phyloP scores from a whole-genome alignment of 2,797 vertebrate genomes.

The Lates japonicus region DNA sequence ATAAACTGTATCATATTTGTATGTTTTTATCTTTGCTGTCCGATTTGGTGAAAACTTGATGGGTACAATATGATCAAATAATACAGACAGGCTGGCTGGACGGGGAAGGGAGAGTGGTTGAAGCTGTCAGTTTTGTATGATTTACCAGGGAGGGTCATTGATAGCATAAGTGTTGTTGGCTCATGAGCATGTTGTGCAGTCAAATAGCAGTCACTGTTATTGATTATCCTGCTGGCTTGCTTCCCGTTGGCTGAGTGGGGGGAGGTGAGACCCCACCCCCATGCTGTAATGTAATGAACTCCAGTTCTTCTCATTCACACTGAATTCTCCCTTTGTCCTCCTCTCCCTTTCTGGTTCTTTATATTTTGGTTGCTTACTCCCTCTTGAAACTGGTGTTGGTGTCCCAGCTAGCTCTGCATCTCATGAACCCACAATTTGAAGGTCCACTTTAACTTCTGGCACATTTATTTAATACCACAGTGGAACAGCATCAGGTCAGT shows the following conservation, averaged over 20 bases:
- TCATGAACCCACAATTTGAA: not conserved
- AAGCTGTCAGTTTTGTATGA: constrained; percentile 16
- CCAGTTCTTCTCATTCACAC: constrained; percentile 34
- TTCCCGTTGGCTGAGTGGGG: constrained; percentile 77
- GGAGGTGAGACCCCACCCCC: constrained; percentile 76
- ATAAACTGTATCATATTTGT: not conserved
- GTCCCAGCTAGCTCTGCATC: not conserved
- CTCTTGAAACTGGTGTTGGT: too few species aligned
- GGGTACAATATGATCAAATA: not conserved
- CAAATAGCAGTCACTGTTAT: constrained; percentile 74
- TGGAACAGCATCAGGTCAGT: not conserved
- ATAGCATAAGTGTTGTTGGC: constrained; percentile 27
- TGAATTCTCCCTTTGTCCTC: constrained; percentile 46
- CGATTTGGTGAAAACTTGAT: not conserved
- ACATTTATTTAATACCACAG: not conserved
- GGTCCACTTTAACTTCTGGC: not conserved
- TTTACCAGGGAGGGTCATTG: constrained; percentile 6
- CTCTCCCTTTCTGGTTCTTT: constrained; percentile 1
- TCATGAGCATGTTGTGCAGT: constrained; percentile 41
- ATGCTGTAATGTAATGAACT: constrained; percentile 55
- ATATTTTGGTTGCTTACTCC: not conserved
- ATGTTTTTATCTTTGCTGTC: not conserved
- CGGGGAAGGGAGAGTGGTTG: not conserved
- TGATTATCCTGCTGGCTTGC: constrained; percentile 76
- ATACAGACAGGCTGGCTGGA: not conserved